Evolutionary conservation across 2,797 vertebrate genomes (phyloP).

Genomic region (Danio albolineatus): DNA sequence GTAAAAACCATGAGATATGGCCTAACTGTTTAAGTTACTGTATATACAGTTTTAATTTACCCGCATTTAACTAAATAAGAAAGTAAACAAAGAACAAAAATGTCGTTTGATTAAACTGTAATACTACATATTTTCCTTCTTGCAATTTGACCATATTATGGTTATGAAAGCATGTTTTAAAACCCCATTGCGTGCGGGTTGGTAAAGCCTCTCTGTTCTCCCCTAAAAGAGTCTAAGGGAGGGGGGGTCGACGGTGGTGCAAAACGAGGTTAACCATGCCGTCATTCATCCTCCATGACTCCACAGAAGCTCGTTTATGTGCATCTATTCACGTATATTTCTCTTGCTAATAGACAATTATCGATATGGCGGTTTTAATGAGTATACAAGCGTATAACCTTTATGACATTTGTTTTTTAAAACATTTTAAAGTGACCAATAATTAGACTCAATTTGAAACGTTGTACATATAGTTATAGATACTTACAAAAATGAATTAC

Average conservation of each 20-base stretch:
- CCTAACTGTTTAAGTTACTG: background rate
- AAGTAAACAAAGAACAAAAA: background rate
- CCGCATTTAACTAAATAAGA: background rate
- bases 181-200: constrained; percentile 33
- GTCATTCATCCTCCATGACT: constrained; percentile 58
- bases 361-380: background rate
- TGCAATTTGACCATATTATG: background rate
- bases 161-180: constrained; percentile 25
- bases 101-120: background rate
- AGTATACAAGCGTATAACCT: background rate
- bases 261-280: constrained; percentile 59
- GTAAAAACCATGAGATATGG: background rate
- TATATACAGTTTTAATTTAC: background rate
- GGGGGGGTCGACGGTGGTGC: constrained; percentile 37
- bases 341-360: background rate
- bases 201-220: constrained; percentile 46
- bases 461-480: background rate
- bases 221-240: constrained; percentile 43
- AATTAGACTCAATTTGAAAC: background rate
- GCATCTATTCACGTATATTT: constrained; percentile 47
- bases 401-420: too few species aligned
- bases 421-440: background rate
- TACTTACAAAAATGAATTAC: background rate
- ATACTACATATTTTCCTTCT: background rate
- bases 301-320: constrained; percentile 44